A percentile compares a stretch with the other conserved stretches of the same genome.
phyloP scores from a whole-genome alignment of 2,888 invertebrate species.

The Oxycera nigricornis region DNA sequence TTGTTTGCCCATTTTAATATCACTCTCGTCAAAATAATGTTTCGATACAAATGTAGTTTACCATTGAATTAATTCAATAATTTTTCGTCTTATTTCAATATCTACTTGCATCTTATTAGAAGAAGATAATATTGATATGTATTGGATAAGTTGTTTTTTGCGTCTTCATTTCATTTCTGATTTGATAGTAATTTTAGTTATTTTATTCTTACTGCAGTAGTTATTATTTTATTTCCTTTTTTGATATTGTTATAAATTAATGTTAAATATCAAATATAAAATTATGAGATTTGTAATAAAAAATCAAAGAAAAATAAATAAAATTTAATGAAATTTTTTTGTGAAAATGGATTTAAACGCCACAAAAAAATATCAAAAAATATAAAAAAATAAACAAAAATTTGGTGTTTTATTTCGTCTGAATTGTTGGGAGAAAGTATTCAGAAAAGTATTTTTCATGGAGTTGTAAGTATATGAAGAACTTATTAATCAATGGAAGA shows the following conservation, averaged over 20 bases:
- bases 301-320: slow-evolving; percentile 40
- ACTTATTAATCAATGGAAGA: too few relatives aligned
- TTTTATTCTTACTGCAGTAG: slow-evolving; percentile 32
- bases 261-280: slow-evolving; percentile 34
- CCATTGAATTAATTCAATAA: neutral
- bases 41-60: too few relatives aligned
- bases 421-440: neutral
- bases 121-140: slow-evolving; percentile 7
- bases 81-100: neutral
- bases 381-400: slow-evolving; percentile 25
- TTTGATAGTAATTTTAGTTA: slow-evolving; percentile 39
- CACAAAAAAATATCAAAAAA: slow-evolving; percentile 40
- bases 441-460: too few relatives aligned
- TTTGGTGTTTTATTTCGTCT: slow-evolving; percentile 3
- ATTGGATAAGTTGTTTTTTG: slow-evolving; percentile 12
- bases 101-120: slow-evolving; percentile 12
- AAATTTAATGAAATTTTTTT: slow-evolving; percentile 37
- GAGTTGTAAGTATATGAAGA: too few relatives aligned
- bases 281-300: slow-evolving; percentile 39
- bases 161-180: neutral
- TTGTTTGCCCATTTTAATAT: neutral
- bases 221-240: slow-evolving; percentile 38
- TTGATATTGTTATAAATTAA: slow-evolving; percentile 41
- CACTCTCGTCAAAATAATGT: neutral
- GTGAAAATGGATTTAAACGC: slow-evolving; percentile 38